Percentiles rank a stretch among this genome's conserved stretches.
Evolutionary conservation across 2,888 invertebrate species (phyloP).

Genomic region (Neuroscelio doddi): DNA sequence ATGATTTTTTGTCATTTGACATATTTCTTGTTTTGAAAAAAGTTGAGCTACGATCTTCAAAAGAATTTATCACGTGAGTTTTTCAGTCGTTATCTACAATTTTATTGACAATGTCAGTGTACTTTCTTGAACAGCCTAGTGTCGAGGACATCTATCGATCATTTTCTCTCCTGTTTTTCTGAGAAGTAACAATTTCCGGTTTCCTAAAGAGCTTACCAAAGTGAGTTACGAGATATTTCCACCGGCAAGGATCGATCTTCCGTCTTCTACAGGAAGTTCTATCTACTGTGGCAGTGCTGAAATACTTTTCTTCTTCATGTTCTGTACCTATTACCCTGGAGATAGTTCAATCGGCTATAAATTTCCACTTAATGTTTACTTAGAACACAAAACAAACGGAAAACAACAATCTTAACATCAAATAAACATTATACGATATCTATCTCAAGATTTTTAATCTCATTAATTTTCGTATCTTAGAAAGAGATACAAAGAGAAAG

Average conservation of each 20-base stretch:
- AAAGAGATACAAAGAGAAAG: too few relatives aligned
- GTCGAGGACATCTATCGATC: constrained; percentile 63
- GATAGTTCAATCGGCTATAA: constrained; percentile 47
- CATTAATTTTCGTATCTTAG: too few relatives aligned
- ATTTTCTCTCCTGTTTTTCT: constrained; percentile 59
- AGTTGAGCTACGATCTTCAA: constrained; percentile 16
- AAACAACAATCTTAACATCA: constrained; percentile 29
- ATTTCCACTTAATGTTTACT: constrained; percentile 46
- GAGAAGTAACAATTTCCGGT: constrained; percentile 68
- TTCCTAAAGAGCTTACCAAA: constrained; percentile 69
- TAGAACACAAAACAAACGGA: constrained; percentile 37
- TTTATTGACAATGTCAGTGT: constrained; percentile 27
- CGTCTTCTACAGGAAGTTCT: constrained; percentile 57
- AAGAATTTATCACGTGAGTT: constrained; percentile 24
- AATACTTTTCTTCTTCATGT: constrained; percentile 55
- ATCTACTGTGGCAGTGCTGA: constrained; percentile 51
- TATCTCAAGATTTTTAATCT: too few relatives aligned
- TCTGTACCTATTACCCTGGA: constrained; percentile 43
- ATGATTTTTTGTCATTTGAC: not conserved
- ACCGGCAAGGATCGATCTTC: constrained; percentile 62
- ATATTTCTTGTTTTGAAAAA: not conserved
- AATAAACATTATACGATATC: not conserved
- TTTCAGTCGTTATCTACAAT: constrained; percentile 25
- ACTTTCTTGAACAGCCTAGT: constrained; percentile 40
- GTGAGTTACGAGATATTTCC: constrained; percentile 68